Evolutionary conservation across 2,113 vertebrate species (phyloP), one percentile per base, ranked within the genome.

Genomic region (Nipponia nippon): DNA sequence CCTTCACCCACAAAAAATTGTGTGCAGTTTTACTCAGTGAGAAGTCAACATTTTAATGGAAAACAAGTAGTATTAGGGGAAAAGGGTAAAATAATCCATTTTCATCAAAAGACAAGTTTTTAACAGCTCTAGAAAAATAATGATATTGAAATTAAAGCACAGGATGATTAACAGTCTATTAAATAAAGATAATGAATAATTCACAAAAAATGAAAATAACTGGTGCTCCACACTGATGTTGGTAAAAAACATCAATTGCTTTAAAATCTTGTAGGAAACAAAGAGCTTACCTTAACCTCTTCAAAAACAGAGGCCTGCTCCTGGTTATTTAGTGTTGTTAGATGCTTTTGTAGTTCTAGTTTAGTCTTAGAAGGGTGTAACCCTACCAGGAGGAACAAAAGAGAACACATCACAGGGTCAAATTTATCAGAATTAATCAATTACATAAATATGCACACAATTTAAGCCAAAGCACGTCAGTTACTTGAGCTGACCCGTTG

Each of bases 251-350:
- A 66, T 23, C 10, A 78, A 12, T 3, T 65, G 40, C n/a, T 86
- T 92, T 55, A 76, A 93, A 79, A 32, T 50, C 47, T 53, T 80
- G n/a, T 13, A 36, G 36, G 23, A 52, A 82, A 36, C 25, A 53
- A 25, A 47, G 18, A 86, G 56, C 29, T 80, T 99, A 99, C 99
- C 99, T 99, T 98, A 94, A 99, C 98, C 91, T 98, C 99, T 93
- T 99, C 99, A 98, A 99, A 99, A 93, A 99, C 93, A 38, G 98
- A 98, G 16, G 98, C 99, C 88, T 99, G 99, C 40, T 99, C 99
- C 79, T 99, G 96, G 93, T 99, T 99, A 83, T 98, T 99, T 97
- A 99, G 97, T n/a, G 98, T 98, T 46, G 99, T 99, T 94, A 99
- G 95, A 95, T 99, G 99, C 95, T 98, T 99, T 96, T 99, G 99